These are phyloP conservation scores for Falco biarmicus DNA, from an alignment of 2,797 vertebrate species.

Conservation along the genomic window DNA sequence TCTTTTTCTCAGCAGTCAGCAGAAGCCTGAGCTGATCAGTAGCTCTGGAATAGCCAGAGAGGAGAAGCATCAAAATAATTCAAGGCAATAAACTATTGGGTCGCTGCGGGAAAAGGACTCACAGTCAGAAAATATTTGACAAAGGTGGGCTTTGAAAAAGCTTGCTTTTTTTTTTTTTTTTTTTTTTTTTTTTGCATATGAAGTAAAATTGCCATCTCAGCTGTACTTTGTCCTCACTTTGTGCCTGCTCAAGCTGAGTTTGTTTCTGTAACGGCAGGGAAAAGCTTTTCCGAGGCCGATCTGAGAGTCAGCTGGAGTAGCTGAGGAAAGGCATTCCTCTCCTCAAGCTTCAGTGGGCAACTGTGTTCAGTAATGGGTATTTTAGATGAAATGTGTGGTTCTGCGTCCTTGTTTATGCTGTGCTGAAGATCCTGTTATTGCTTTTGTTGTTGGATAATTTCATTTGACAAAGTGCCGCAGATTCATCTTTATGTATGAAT, in stretches of 20 bases:
- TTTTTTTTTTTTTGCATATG: neutral
- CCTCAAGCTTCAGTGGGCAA: conserved; percentile 8
- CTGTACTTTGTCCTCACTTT: neutral
- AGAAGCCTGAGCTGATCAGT: neutral
- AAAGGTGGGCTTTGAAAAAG: neutral
- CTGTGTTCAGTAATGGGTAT: neutral
- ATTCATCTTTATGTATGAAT: conserved; percentile 58
- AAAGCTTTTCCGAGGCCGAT: neutral
- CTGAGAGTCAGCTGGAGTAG: neutral
- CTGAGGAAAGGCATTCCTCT: neutral
- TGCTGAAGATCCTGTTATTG: conserved; percentile 45
- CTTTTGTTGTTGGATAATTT: conserved; percentile 53
- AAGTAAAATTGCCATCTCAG: neutral
- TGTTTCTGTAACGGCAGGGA: neutral
- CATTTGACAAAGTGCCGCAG: conserved; percentile 15
- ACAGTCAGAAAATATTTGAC: neutral
- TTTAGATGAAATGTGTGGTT: conserved; percentile 11
- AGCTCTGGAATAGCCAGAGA: neutral
- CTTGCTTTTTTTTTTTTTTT: too few species aligned
- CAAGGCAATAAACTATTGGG: neutral
- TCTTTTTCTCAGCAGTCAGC: neutral
- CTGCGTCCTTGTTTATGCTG: conserved; percentile 40
- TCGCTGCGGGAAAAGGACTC: neutral
- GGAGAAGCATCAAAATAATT: neutral
- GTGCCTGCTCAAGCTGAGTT: neutral